These are phyloP conservation scores for Rhagoletis zephyria DNA, from an alignment of 1,140 invertebrate species.

Conservation along the genomic window DNA sequence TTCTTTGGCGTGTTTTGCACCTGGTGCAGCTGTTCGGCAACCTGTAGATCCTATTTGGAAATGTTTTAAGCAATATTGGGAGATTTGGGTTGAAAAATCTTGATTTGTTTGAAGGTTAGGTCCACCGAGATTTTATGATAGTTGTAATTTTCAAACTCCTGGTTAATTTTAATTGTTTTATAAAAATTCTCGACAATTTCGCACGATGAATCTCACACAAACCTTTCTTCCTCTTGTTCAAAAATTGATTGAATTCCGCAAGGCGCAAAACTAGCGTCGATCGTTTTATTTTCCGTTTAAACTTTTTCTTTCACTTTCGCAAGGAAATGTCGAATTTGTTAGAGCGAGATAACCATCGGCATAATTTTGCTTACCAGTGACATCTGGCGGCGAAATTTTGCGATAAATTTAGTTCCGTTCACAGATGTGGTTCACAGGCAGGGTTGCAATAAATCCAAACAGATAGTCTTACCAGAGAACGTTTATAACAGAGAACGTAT, in stretches of 20 bases:
- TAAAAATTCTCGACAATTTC: not conserved
- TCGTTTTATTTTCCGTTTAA: constrained; percentile 50
- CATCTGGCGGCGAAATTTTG: not conserved
- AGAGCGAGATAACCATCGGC: not conserved
- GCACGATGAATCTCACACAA: not conserved
- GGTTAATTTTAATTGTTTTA: not conserved
- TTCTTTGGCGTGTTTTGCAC: constrained; percentile 2
- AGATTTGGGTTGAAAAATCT: not conserved
- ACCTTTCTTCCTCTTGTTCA: not conserved
- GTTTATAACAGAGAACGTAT: too few relatives aligned
- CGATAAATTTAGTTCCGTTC: not conserved
- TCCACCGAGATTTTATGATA: not conserved
- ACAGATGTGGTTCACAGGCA: not conserved
- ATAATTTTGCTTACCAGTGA: not conserved
- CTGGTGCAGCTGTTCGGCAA: constrained; percentile 39
- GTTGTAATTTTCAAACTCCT: not conserved
- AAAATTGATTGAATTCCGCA: constrained; percentile 11
- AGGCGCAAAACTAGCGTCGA: constrained; percentile 10
- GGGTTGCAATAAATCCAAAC: not conserved
- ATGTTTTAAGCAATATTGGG: not conserved
- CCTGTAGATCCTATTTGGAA: constrained; percentile 32
- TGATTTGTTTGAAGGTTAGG: not conserved
- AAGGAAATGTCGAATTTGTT: not conserved
- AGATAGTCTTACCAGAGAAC: too few relatives aligned
- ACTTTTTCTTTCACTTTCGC: not conserved